Evolutionary conservation across 1,140 invertebrate species (phyloP), one percentile per base, ranked within the genome.

Genomic region (Hermatobates lingyangjiaoensis): DNA sequence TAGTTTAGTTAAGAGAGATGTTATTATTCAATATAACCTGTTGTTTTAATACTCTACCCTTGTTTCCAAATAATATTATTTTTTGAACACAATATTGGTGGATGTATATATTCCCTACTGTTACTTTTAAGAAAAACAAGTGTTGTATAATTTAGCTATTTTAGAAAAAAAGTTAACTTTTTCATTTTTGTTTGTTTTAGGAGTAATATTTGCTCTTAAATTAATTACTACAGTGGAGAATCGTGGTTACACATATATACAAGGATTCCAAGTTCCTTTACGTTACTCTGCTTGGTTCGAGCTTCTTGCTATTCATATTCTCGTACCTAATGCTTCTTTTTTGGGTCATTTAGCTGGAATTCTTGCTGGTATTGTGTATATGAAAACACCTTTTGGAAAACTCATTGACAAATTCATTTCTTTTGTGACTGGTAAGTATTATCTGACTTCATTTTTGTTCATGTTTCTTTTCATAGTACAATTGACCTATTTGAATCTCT

Each of bases 291-390:
- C 76, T 45, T 83, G 80, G 80, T 64, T 66, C 1, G 80, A 83
- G 59, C 60, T 83, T n/a, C 48, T 79, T 18, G 59, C 80, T 2
- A 81, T 83, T 53, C 76, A 81, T 58, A 27, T 83, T 0, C 56
- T 80, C 10, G 73, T 76, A 1, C 76, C 76, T 28, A 71, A 74
- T 56, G 65, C 73, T 7, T 77, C 72, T 1, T 75, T 76, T 57
- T 59, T 71, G 48, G 79, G 79, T 45, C 80, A 83, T 61, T 63
- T 83, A 20, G 74, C 78, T 46, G 80, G 80, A n/a, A 79, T 81
- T 56, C 57, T 83, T 3, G 72, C 77, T 38, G 80, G 80, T 24
- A 63, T 79, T 50, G 55, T 74, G 1, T 83, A 81, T 59, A 71
- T 71, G 42, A 72, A 74, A 55, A 79, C 78, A 38, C 73, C 70